Evolutionary conservation across 2,888 invertebrate species (phyloP), one percentile per base, ranked within the genome.

Genomic region (Athalia rosae): DNA sequence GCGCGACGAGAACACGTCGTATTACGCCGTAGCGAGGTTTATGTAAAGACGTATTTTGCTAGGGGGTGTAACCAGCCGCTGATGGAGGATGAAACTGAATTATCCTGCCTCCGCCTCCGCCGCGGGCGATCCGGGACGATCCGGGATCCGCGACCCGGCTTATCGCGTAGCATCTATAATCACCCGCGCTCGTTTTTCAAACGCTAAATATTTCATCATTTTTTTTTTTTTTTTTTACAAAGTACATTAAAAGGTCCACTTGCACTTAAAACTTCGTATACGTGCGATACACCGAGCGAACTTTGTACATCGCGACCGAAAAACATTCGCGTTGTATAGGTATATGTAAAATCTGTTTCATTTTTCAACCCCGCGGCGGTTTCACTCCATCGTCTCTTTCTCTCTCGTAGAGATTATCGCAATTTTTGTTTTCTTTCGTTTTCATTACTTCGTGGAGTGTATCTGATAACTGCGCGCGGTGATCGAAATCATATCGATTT

Each of bases 51-150:
- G 74, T 74, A 74, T 74, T 74, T 74, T 74, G 74, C 74, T 59
- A 74, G 48, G 73, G 82, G 83, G 81, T 82, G 81, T 81, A 82
- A 83, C 83, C 82, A 85, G 83, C 28, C 28, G 28, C 85, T 87
- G 87, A 87, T 87, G 86, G 86, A 86, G 86, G 86, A 86, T 79
- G 85, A 86, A 87, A 87, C 84, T 84, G 82, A 85, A 87, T 87
- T 87, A 87, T 83, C 87, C 85, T 62, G 80, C 82, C 84, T 85
- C 83, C 79, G 85, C 85, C 83, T 74, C 79, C 78, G 77, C 64
- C 63, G 4, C 47, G 13, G 53, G 41, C 15, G 8, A 74, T 58
- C 11, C 50, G 81, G 83, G 85, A 67, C 67, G 67, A 67, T 67
- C 71, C 58, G 58, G 71, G 74, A 62, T 74, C 48, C 74, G 62